Evolutionary conservation across 2,888 invertebrate genomes (phyloP).

Genomic region (Megaustenia siamemsis): DNA sequence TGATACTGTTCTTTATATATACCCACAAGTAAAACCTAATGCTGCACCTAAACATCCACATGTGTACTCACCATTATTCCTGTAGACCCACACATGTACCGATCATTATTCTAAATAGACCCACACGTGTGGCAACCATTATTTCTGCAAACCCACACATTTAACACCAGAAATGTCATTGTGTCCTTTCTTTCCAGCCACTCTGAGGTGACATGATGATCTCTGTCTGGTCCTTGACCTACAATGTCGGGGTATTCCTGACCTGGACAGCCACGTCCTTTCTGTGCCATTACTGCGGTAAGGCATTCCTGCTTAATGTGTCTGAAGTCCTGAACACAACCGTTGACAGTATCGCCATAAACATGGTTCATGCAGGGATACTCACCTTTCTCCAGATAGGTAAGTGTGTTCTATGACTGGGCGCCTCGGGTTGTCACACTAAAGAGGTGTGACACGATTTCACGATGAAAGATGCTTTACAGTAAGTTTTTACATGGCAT

Average conservation of each 20-base stretch:
- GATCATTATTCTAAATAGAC: background rate
- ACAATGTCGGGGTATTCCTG: slow-evolving; percentile 42
- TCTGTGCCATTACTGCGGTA: slow-evolving; percentile 58
- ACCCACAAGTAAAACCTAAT: too few relatives aligned
- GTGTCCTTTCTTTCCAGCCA: too few relatives aligned
- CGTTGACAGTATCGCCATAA: background rate
- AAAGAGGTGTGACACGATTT: too few relatives aligned
- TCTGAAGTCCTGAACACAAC: background rate
- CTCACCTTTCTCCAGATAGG: background rate
- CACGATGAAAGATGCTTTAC: too few relatives aligned
- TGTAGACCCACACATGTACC: background rate
- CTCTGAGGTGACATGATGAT: too few relatives aligned
- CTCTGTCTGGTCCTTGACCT: slow-evolving; percentile 50
- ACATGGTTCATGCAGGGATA: background rate
- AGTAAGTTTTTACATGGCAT: too few relatives aligned
- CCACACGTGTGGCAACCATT: background rate
- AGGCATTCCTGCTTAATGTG: slow-evolving; percentile 2
- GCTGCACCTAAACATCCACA: too few relatives aligned
- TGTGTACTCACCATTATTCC: too few relatives aligned
- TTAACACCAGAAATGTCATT: background rate
- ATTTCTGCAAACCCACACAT: background rate
- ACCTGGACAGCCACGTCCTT: slow-evolving; percentile 61
- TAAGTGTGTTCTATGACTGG: background rate
- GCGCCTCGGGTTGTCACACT: too few relatives aligned
- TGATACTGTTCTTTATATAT: too few relatives aligned